Evolutionary conservation across 37 sponge, comb jelly and placozoan genomes (phyloP), one percentile per base, ranked within the genome.

Genomic region (Chondrosia reniformis): DNA sequence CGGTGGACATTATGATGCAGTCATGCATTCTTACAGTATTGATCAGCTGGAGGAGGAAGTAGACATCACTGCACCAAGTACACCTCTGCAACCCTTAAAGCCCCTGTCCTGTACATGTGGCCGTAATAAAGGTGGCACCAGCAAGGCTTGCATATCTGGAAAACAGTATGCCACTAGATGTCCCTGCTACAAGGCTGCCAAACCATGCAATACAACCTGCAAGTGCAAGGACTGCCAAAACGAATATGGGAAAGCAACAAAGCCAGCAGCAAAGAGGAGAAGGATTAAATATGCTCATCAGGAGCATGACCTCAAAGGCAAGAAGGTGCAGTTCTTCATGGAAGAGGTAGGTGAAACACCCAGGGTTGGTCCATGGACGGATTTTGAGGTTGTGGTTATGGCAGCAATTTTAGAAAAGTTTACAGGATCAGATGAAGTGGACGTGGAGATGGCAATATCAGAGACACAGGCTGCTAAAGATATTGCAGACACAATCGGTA

Each of bases 211-310:
- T n/a, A 22, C 42, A 3, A 15, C 5, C 4, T 74, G 75, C 46
- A 74, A 74, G 32, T 74, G 75, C 30, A 74, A 74, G 46, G 24
- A 74, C 45, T 74, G 75, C 33, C n/a, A 12, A 3, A 74, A 74
- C 32, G 31, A 7, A n/a, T 17, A 24, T 22, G 75, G 75, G 6
- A 74, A 61, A 61, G 7, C 27, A 8, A 22, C 63, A 12, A 61
- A 61, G 63, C 63, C 63, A 9, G 25, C 17, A 9, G 63, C 63
- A 12, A 61, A 61, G n/a, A 22, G 63, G 9, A 22, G 17, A 8
- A 12, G 63, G 27, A 28, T 28, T 25, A 22, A 61, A 22, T 61
- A 61, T 61, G 9, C 17, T 9, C 13, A 61, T 22, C 63, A 61
- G 63, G 27, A 61, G 27, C 27, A 24, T 28, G 27, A 28, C 9